Base-by-base conservation (phyloP, 2,888 invertebrate genomes). In the Plusia festucae region DNA sequence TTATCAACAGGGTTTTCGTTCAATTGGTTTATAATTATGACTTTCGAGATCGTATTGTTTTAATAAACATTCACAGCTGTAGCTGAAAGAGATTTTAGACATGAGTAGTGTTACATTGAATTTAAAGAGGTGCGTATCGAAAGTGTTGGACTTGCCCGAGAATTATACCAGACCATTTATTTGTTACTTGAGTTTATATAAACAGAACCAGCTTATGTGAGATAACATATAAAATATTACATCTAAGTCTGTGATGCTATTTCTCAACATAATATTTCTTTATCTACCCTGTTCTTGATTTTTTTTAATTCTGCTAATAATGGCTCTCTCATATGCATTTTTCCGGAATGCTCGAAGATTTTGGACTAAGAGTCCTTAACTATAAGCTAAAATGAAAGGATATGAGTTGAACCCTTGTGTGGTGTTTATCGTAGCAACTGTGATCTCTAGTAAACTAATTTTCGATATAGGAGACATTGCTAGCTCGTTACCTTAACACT, bases 1-100 rank as follows among this genome's bases (percentile, higher is more conserved):
- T 53, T 51, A 30, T 55, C 1, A 54, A 52, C 20, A n/a, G 22
- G 7, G 20, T 15, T 20, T 27, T 22, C 24, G 20, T 49, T 24
- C 46, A 16, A 18, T 60, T 20, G 22, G 53, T 65, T 65, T 53
- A 24, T 51, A 59, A n/a, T 32, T 8, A 4, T 15, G 20, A 8
- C 46, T 20, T 20, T 49, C 11, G 18, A 20, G 11, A 20, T 20
- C 18, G 46, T 49, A 49, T 18, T 49, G 46, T 20, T 49, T 13
- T 49, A 49, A 49, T 46, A 18, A 49, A 20, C 46, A 49, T 49
- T 18, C 18, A 49, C 18, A 40, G 6, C 40, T 40, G 40, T 40
- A 20, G 46, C 18, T 18, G 18, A 9, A 46, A 46, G 8, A 18
- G 46, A 11, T 20, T 49, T 49, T 11, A 20, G 46, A 18, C 4